Conservation (phyloP, 2,888 invertebrate species). For the Parnassius glacialis region DNA sequence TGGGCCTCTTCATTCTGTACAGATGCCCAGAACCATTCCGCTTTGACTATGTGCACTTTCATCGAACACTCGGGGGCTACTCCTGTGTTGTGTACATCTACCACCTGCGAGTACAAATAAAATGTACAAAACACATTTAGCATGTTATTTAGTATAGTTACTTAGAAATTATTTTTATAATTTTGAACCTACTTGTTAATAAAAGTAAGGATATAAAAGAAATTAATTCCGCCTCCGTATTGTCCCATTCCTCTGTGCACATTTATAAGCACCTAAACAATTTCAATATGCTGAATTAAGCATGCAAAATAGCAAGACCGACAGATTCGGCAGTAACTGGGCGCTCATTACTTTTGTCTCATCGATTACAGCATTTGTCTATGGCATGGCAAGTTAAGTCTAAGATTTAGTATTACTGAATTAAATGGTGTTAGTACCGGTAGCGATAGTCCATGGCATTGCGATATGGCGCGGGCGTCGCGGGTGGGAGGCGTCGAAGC, state of each 20-base stretch:
- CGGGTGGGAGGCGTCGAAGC: conserved; percentile 67
- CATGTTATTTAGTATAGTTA: not conserved
- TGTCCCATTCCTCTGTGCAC: conserved; percentile 23
- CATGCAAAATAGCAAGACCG: conserved; percentile 26
- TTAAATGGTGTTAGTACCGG: conserved; percentile 82
- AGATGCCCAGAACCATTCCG: conserved; percentile 99
- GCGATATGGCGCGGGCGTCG: conserved; percentile 74
- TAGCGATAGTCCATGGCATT: conserved; percentile 79
- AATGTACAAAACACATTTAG: conserved; percentile 26
- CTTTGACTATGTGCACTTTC: conserved; percentile 89
- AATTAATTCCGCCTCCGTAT: conserved; percentile 10
- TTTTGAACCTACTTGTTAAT: not conserved
- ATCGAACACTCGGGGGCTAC: conserved; percentile 86
- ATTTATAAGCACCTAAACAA: conserved; percentile 20
- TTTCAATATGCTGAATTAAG: conserved; percentile 12
- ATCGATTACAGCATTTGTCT: conserved; percentile 36
- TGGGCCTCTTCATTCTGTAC: conserved; percentile 97
- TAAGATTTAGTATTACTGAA: conserved; percentile 72
- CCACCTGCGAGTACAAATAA: conserved; percentile 82
- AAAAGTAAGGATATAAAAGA: not conserved
- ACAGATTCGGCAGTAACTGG: conserved; percentile 11
- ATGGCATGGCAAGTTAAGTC: conserved; percentile 57
- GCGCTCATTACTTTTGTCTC: conserved; percentile 25
- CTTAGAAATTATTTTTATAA: not conserved
- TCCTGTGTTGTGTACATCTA: conserved; percentile 89